A percentile compares a stretch with the other conserved stretches of the same genome.
Evolutionary conservation across 2,888 invertebrate genomes (phyloP).

Genomic region (Campopleginae sp.): DNA sequence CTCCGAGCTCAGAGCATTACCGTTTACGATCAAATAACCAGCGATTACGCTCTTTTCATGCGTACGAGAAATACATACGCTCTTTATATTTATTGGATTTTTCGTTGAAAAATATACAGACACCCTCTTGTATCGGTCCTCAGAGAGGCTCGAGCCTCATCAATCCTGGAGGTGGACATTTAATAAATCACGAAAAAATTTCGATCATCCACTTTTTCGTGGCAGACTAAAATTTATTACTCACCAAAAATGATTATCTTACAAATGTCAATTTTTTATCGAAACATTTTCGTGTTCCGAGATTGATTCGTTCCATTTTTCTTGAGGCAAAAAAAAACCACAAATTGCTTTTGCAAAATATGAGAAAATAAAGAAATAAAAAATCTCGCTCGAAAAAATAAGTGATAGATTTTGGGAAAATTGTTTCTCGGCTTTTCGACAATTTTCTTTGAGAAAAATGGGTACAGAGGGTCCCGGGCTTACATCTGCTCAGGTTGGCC

Average conservation of each 20-base stretch:
- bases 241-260: neutral
- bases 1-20: constrained; percentile 79
- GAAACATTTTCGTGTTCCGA: neutral
- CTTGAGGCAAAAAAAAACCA: neutral
- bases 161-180: neutral
- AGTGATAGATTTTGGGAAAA: neutral
- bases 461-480: constrained; percentile 1
- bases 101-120: constrained; percentile 14
- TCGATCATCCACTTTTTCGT: neutral
- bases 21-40: constrained; percentile 81
- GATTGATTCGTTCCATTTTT: neutral
- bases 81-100: constrained; percentile 38
- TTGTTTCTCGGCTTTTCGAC: neutral
- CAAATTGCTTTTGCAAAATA: neutral
- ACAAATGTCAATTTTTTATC: neutral
- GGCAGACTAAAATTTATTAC: neutral
- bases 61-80: constrained; percentile 66
- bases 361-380: neutral
- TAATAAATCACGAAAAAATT: neutral
- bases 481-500: constrained; percentile 43
- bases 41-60: constrained; percentile 77
- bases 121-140: neutral
- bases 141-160: neutral
- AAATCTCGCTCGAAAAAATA: neutral
- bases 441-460: constrained; percentile 12